Conservation (phyloP, 2,888 invertebrate genomes). For the Himalopsyche anomala region DNA sequence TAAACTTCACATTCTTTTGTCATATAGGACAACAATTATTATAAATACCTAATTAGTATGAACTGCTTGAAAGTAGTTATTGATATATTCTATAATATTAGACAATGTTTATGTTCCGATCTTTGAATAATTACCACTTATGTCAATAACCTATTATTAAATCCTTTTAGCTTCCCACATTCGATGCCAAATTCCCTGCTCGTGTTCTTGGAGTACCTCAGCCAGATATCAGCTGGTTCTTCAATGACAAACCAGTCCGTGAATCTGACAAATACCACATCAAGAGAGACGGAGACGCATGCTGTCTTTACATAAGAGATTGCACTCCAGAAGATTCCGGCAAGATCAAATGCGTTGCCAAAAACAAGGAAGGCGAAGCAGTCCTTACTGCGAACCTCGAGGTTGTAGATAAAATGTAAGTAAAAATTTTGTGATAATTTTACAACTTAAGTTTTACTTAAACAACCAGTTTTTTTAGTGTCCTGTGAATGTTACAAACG, state of each 20-base stretch:
- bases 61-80: not conserved
- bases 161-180: slow-evolving; percentile 79
- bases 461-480: not conserved
- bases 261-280: slow-evolving; percentile 85
- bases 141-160: not conserved
- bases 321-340: slow-evolving; percentile 83
- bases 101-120: not conserved
- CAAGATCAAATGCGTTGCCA: slow-evolving; percentile 85
- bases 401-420: slow-evolving; percentile 90
- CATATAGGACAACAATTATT: not conserved
- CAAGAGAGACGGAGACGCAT: slow-evolving; percentile 86
- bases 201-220: slow-evolving; percentile 88
- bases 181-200: slow-evolving; percentile 90
- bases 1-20: too few relatives aligned
- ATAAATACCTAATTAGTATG: not conserved
- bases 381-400: slow-evolving; percentile 84
- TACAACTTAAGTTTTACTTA: not conserved
- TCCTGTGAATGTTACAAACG: slow-evolving; percentile 16
- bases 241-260: slow-evolving; percentile 84
- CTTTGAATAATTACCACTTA: not conserved
- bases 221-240: slow-evolving; percentile 92
- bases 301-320: slow-evolving; percentile 85
- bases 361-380: slow-evolving; percentile 88
- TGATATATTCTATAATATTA: not conserved
- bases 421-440: slow-evolving; percentile 62